phyloP scores from a whole-genome alignment of 2,113 vertebrate species.

The Elgaria multicarinata region DNA sequence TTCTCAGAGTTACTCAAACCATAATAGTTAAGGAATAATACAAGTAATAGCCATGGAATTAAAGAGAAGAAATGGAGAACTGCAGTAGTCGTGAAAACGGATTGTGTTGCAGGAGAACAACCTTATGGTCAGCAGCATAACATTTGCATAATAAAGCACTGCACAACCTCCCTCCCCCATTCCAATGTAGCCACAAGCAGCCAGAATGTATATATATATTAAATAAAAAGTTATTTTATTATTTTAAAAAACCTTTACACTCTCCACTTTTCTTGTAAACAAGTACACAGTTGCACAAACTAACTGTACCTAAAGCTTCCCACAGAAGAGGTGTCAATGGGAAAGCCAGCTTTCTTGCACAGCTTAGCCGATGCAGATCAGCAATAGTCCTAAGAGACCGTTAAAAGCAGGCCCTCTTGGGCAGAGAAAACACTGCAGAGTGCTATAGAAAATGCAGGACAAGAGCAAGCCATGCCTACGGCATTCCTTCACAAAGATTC shows the following conservation, averaged over 20 bases:
- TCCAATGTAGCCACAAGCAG: background rate
- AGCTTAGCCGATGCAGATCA: background rate
- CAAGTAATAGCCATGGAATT: background rate
- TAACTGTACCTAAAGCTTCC: background rate
- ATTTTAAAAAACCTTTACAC: background rate
- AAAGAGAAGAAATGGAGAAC: background rate
- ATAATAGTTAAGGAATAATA: background rate
- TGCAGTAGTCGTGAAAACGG: background rate
- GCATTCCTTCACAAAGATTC: background rate
- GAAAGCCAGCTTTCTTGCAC: background rate
- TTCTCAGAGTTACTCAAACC: background rate
- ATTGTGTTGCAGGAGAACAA: background rate
- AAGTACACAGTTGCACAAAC: slow-evolving; percentile 19
- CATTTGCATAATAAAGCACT: background rate
- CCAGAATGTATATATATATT: background rate
- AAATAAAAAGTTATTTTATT: slow-evolving; percentile 21
- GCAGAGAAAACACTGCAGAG: background rate
- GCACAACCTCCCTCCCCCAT: background rate
- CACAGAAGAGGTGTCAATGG: background rate
- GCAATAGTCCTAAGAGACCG: background rate
- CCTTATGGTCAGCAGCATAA: background rate
- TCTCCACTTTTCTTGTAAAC: slow-evolving; percentile 22
- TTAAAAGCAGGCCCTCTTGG: background rate
- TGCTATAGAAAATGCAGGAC: background rate
- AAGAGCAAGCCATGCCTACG: background rate